Base-by-base conservation (phyloP, 1,140 invertebrate genomes). In the Papilio polyxenes region DNA sequence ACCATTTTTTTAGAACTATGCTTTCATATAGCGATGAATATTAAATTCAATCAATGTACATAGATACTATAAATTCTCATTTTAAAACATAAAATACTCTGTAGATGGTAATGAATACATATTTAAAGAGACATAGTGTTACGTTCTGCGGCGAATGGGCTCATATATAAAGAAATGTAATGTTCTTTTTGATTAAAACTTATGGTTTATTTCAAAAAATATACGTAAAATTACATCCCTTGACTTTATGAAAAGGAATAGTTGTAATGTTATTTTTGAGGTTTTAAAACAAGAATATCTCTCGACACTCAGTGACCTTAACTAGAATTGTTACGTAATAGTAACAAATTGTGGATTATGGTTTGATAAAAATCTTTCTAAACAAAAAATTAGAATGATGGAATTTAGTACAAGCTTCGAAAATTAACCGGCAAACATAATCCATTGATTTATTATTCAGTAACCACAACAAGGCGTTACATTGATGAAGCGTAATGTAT, bases 41-140 rank as follows among this genome's bases (percentile, higher is more conserved):
- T 23, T 31, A 23, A 65, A 31, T 6, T 69, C 13, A 3, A 69
- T 15, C 11, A 69, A 69, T 23, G 23, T 10, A 31, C 11, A 69
- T 11, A 37, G 13, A 65, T 23, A 17, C 2, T 4, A 13, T 31
- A 69, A 69, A 69, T 37, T 37, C 23, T 69, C 65, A 69, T 69
- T 31, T 31, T 4, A 37, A 37, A 6, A 69, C 65, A 69, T 69
- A 69, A 31, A 69, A 69, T 23, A 69, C 23, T 37, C 31, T 3
- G 31, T 37, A 69, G 23, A 69, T 20, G 23, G 31, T 37, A 69
- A 37, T 69, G 65, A 15, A 37, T 69, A 37, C 23, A 15, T 69
- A 69, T 69, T 65, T 37, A 69, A 69, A 69, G 65, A 69, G 65
- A 69, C 23, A 37, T 69, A 69, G 11, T 69, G 65, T 37, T 65